Evolutionary conservation across 2,797 vertebrate genomes (phyloP), one percentile per base, ranked within the genome.

Genomic region (Staurois parvus): DNA sequence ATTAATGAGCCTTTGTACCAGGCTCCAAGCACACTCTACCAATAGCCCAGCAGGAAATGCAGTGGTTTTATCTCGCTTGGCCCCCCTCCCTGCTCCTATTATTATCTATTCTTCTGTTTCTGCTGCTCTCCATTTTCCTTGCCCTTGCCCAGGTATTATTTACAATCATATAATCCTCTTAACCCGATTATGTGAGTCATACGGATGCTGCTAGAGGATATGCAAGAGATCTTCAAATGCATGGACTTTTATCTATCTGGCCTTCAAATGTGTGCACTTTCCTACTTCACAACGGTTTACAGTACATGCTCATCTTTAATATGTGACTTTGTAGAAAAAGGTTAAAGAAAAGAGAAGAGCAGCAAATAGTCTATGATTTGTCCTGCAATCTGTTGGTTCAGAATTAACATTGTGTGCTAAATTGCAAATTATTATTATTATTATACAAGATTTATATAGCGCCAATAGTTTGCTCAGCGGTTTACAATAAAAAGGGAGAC

Each of bases 141-240:
- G 85, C 24, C 85, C 80, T 86, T 86, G 80, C 82, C 68, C 24
- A 78, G 68, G 30, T 79, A 81, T 72, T 81, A 78, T 52, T 83
- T 72, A 74, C 85, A 59, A 79, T 75, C 62, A 34, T 81, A 15
- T 68, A 87, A 87, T 83, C 85, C 85, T 87, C 85, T 87, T 86
- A 83, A 29, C 52, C 28, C 72, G 70, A 83, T 83, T 68, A 75
- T 5, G 64, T 79, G 85, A 87, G 69, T 87, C 85, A 83, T 79
- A 52, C 69, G 28, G 42, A 75, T 64, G 42, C 74, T 9, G 45
- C 30, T 21, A 79, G 74, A 59, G 75, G 80, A 64, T 62, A 68
- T 56, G 48, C 64, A 66, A 29, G 12, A 26, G 13, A 70, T 69
- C 30, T 52, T 68, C 40, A 9, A 13, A 40, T 42, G 0, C 64